Evolutionary conservation across 2,888 invertebrate species (phyloP), one percentile per base, ranked within the genome.

Genomic region (Plagodis pulveraria): DNA sequence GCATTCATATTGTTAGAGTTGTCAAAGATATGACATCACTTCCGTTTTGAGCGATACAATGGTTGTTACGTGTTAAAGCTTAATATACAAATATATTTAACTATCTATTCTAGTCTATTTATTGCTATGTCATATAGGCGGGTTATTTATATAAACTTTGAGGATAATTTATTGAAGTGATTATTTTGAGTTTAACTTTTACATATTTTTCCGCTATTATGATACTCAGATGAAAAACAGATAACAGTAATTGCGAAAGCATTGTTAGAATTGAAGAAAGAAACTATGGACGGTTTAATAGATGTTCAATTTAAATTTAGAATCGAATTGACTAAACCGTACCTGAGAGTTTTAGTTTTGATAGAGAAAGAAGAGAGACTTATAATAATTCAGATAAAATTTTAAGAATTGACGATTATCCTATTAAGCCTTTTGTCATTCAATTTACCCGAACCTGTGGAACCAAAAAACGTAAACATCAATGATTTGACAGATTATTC

Each of bases 121-220:
- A 92, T 92, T 92, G 91, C 92, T 92, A 91, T 90, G 83, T 89
- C 87, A 87, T 85, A 88, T 91, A 91, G 91, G 91, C 91, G 91
- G 91, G 91, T 85, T 87, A 84, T 87, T 78, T 84, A 86, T 89
- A 84, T 83, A 84, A 78, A 78, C 71, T 77, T 81, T 78, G 81
- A 84, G 83, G 81, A 77, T 77, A 87, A 88, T 83, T 51, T 35
- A 84, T 83, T 85, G 83, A 80, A 77, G 72, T 73, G 78, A 79
- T 72, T 74, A 78, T 40, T 56, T 78, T 73, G 46, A 61, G 61
- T 65, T 65, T 58, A 62, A 59, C 60, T 67, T 67, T 63, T 69
- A 69, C 49, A 60, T 62, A 38, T 59, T 41, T 56, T 41, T 56
- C 56, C 55, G 51, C 63, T 63, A 45, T 52, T 45, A 12, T 6